Evolutionary conservation across 64 coral and sea anemone species (phyloP).

Genomic region (Porites australiensis): DNA sequence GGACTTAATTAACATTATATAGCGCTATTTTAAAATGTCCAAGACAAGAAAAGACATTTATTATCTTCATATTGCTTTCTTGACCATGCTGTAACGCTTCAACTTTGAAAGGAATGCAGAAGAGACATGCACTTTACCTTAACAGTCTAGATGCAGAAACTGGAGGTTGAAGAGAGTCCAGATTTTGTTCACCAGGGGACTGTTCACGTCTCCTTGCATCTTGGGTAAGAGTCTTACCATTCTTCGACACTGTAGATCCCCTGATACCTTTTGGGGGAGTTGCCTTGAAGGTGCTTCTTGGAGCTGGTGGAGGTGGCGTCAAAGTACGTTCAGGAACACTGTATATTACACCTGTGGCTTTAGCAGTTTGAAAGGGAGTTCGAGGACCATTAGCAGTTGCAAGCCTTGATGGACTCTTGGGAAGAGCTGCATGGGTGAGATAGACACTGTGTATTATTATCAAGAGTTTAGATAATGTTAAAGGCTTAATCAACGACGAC

Average conservation of each 20-base stretch:
- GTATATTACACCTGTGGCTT: constrained; percentile 64
- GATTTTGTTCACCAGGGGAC: background rate
- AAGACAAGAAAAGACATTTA: too few relatives aligned
- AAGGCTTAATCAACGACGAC: too few relatives aligned
- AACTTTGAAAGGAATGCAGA: background rate
- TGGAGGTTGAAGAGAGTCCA: background rate
- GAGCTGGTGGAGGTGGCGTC: constrained; percentile 19
- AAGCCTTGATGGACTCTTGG: constrained; percentile 44
- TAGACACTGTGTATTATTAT: too few relatives aligned
- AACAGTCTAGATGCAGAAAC: constrained; percentile 12
- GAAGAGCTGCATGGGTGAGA: constrained; percentile 1
- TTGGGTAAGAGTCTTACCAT: background rate
- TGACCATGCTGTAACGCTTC: background rate
- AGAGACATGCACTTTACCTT: background rate
- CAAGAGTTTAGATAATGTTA: too few relatives aligned
- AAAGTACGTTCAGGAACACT: background rate
- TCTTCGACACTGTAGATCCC: constrained; percentile 14
- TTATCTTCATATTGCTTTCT: too few relatives aligned
- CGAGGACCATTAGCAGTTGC: constrained; percentile 31
- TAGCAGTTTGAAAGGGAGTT: constrained; percentile 55
- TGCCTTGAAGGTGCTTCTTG: background rate
- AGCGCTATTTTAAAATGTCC: too few relatives aligned
- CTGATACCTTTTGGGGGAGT: constrained; percentile 35
- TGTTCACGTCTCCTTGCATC: constrained; percentile 22
- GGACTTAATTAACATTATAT: too few relatives aligned